Evolutionary conservation across 2,888 invertebrate species (phyloP).

Genomic region (Tanytarsus gracilentus): DNA sequence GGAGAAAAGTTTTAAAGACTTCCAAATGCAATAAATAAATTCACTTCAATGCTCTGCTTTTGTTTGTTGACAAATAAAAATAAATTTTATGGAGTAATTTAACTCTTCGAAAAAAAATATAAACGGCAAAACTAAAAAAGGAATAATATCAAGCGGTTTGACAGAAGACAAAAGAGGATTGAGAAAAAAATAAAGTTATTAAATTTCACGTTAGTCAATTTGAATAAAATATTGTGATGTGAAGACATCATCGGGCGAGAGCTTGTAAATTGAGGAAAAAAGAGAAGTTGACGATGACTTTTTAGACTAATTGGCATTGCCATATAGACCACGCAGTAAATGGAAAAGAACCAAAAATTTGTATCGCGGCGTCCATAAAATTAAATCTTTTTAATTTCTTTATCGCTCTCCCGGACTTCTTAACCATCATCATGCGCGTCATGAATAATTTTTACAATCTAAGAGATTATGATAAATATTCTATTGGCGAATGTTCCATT

Average conservation of each 20-base stretch:
- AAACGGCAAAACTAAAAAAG: background rate
- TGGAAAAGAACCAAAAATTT: too few relatives aligned
- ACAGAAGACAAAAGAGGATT: background rate
- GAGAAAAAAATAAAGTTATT: conserved; percentile 25
- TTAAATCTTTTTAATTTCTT: background rate
- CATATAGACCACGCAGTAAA: conserved; percentile 15
- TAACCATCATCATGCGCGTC: background rate
- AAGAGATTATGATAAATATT: background rate
- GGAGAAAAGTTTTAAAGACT: too few relatives aligned
- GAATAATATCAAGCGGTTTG: background rate
- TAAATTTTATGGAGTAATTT: conserved; percentile 23
- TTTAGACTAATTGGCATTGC: conserved; percentile 25
- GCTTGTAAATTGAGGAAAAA: conserved; percentile 9
- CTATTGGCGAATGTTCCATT: background rate
- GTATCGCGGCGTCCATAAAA: too few relatives aligned
- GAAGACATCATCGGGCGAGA: background rate
- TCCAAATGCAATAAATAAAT: background rate
- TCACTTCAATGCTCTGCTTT: conserved; percentile 1
- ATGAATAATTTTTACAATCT: conserved; percentile 4
- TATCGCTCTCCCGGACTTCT: background rate
- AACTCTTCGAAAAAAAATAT: background rate
- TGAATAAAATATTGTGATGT: conserved; percentile 27
- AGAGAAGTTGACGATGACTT: conserved; percentile 3
- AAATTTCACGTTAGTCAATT: conserved; percentile 28
- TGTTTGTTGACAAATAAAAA: conserved; percentile 25